Percentiles rank a stretch among this genome's conserved stretches.
phyloP scores from a whole-genome alignment of 2,113 vertebrate genomes.

The Albula goreensis region DNA sequence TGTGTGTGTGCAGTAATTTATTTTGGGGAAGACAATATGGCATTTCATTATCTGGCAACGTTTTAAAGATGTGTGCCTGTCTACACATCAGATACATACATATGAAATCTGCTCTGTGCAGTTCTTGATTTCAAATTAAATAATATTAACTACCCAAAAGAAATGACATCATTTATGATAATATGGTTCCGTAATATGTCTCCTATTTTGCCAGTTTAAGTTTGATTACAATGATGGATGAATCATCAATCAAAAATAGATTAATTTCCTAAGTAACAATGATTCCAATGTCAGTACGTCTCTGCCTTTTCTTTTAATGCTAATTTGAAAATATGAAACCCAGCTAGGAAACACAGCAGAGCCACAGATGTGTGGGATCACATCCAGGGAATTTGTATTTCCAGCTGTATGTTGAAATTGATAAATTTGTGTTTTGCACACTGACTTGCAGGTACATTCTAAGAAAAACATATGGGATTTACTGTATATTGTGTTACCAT shows the following conservation, averaged over 20 bases:
- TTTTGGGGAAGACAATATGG: too few relatives aligned
- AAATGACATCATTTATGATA: constrained; percentile 1
- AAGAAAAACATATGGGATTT: background rate
- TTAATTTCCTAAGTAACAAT: background rate
- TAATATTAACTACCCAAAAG: constrained; percentile 50
- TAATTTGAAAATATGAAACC: constrained; percentile 25
- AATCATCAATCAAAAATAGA: background rate
- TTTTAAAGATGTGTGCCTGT: background rate
- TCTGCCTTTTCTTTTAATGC: background rate
- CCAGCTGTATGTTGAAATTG: constrained; percentile 24
- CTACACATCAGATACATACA: background rate
- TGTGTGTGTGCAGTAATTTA: too few relatives aligned
- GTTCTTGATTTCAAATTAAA: constrained; percentile 35
- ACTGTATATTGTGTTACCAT: background rate
- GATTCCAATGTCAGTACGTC: constrained; percentile 21
- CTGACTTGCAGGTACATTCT: background rate
- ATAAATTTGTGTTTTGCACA: constrained; percentile 20
- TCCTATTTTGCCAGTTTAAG: constrained; percentile 41
- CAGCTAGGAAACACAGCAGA: constrained; percentile 20
- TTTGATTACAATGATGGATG: constrained; percentile 16
- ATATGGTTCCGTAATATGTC: constrained; percentile 25
- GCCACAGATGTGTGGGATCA: constrained; percentile 33
- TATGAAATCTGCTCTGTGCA: background rate
- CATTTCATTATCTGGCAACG: too few relatives aligned
- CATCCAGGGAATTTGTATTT: constrained; percentile 10